Base-by-base conservation (phyloP, 2,113 vertebrate genomes). In the Tachuris rubrigastra region DNA sequence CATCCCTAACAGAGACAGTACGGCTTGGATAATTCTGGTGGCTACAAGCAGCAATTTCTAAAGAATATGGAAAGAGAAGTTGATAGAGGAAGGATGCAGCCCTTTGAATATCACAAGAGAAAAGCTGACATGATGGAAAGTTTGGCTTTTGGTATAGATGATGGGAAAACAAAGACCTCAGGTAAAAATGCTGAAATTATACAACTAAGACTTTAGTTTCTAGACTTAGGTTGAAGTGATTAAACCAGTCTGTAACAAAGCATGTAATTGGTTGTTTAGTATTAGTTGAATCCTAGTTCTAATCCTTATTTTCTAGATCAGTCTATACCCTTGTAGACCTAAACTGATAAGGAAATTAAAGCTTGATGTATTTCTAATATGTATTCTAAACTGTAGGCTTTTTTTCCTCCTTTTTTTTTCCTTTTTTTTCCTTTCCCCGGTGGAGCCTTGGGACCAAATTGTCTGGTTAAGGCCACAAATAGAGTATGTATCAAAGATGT, bases 111-210 rank as follows among this genome's bases (percentile, higher is more conserved):
- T 97, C 99, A 99, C 88, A 97, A 87, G 76, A 98, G 98, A 86
- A 99, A 97, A 97, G 98, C 98, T 10, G 98, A 99, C 68, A 97
- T 99, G 98, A 98, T 99, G 98, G 99, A 99, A 96, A 98, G 98
- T 47, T 94, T 99, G 93, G 98, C 99, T 91, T 96, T 98, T 58
- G 99, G 99, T 63, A 44, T 98, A 89, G 99, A 99, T 95, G 99
- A 99, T 91, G 98, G 98, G 75, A 98, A 80, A 93, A 99, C 98
- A 80, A 98, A 97, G 96, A 99, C 99, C 56, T 98, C 97, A 84
- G 99, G 99, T 99, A 85, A 83, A 80, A 49, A 47, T 60, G 22
- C 11, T 76, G 58, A 56, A 78, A 30, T 86, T 25, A 4, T 8
- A 14, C 9, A 71, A 35, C 30, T 77, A 55, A 83, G 39, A 50